A percentile compares a stretch with the other conserved stretches of the same genome.
Conservation (phyloP, 2,888 invertebrate genomes). For the Drosophila phalerata region DNA sequence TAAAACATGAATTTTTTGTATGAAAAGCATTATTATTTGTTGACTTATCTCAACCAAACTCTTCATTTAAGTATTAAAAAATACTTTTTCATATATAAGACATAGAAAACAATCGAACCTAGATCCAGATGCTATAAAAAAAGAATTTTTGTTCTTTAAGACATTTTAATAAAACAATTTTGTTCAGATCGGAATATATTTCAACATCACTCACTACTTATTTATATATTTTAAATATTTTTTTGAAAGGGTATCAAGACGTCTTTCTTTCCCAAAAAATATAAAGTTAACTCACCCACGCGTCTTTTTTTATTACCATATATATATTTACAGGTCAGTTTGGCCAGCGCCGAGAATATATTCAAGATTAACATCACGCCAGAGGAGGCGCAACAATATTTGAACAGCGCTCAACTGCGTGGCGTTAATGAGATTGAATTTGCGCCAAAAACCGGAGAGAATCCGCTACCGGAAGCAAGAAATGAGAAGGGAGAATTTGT, state of each 20-base stretch:
- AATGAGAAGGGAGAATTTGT: slow-evolving; percentile 84
- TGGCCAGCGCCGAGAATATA: slow-evolving; percentile 85
- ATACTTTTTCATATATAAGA: too few relatives aligned
- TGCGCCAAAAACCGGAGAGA: slow-evolving; percentile 87
- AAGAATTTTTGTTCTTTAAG: too few relatives aligned
- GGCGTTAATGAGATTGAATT: slow-evolving; percentile 86
- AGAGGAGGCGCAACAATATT: slow-evolving; percentile 86
- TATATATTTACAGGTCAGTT: slow-evolving; percentile 54
- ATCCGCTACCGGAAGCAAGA: slow-evolving; percentile 85
- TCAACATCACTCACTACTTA: too few relatives aligned
- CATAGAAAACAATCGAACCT: too few relatives aligned
- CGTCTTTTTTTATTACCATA: neutral
- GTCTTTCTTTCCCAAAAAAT: neutral
- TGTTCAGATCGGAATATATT: too few relatives aligned
- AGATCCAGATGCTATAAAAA: too few relatives aligned
- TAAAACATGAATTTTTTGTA: neutral
- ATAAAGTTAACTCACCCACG: slow-evolving; percentile 16
- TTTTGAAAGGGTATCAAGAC: neutral
- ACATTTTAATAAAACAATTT: too few relatives aligned
- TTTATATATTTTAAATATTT: too few relatives aligned
- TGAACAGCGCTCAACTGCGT: slow-evolving; percentile 84
- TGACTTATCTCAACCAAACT: neutral
- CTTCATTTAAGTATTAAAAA: too few relatives aligned
- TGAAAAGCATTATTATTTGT: neutral
- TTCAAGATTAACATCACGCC: slow-evolving; percentile 87